These are phyloP conservation scores for Papilio elwesi DNA, from an alignment of 2,888 invertebrate species.

Conservation along the genomic window DNA sequence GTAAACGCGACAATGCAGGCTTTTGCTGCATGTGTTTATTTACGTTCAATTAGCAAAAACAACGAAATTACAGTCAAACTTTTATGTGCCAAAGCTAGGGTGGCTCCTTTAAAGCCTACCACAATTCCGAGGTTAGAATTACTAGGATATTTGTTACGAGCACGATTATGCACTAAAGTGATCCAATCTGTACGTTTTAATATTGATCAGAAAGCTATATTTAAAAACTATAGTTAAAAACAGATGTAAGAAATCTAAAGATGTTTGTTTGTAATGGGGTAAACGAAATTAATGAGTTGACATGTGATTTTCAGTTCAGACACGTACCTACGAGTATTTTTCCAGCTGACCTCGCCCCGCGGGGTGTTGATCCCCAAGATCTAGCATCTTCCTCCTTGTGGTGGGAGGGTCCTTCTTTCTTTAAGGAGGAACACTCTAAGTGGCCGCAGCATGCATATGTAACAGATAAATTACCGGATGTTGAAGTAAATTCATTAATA, in stretches of 20 bases:
- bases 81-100: conserved; percentile 50
- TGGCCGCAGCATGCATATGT: too few species aligned
- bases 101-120: conserved; percentile 48
- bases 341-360: conserved; percentile 47
- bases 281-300: conserved; percentile 39
- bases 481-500: too few species aligned
- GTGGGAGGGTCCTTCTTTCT: conserved; percentile 46
- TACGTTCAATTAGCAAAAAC: conserved; percentile 39
- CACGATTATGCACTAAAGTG: conserved; percentile 8
- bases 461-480: too few species aligned
- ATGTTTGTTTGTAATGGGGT: conserved; percentile 26
- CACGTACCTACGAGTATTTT: conserved; percentile 46
- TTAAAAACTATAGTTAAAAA: too few species aligned
- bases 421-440: conserved; percentile 10
- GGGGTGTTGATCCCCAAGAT: conserved; percentile 40
- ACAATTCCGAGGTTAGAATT: conserved; percentile 52
- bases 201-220: too few species aligned
- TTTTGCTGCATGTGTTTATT: conserved; percentile 51
- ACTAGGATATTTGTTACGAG: conserved; percentile 46
- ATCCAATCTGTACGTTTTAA: too few species aligned
- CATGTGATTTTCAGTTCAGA: conserved; percentile 40
- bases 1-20: conserved; percentile 49
- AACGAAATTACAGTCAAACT: conserved; percentile 42
- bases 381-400: conserved; percentile 27
- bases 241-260: conserved; percentile 20